Base-by-base conservation (phyloP, 2,888 invertebrate species). In the Drosophila nr. perissopoda region DNA sequence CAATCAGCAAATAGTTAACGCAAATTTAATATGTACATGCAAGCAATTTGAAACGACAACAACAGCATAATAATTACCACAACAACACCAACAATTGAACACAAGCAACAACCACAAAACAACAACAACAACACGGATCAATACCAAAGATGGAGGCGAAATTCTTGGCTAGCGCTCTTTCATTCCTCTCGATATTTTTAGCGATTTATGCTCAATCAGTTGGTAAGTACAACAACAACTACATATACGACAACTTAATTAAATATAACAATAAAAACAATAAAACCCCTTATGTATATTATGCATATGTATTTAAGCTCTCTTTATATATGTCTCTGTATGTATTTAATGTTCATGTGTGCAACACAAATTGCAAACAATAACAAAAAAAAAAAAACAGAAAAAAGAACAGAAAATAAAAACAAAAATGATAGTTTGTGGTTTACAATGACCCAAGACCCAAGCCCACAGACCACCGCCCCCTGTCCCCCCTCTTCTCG, bases 121-220 rank as follows among this genome's bases (percentile, higher is more conserved):
- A 72, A 74, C 68, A 74, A 71, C 61, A 74, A 77, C 75, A 81
- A 77, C 82, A 90, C 92, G 92, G 92, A 92, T 92, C 92, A 92
- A 92, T 92, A 92, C 92, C 91, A 92, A 92, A 92, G 90, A 92
- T 92, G 92, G 92, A 92, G 92, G 92, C 92, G 82, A 92, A 92
- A 92, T 90, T 91, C 90, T 92, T 92, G 85, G 92, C 92, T 91
- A 88, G 92, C 91, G 86, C 92, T 86, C 86, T 92, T 89, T 92
- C 92, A 92, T 92, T 92, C 92, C 92, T 92, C 91, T 92, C 92
- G 83, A 92, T 92, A 92, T 91, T 92, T 92, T 91, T 92, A 91
- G 92, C 92, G 92, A 89, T 92, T 92, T 89, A 92, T 92, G 92
- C 91, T 91, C 92, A 92, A 92, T 90, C 91, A 89, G 74, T 83